These are phyloP conservation scores for Balaeniceps rex DNA, from an alignment of 2,113 vertebrate species.

Conservation along the genomic window DNA sequence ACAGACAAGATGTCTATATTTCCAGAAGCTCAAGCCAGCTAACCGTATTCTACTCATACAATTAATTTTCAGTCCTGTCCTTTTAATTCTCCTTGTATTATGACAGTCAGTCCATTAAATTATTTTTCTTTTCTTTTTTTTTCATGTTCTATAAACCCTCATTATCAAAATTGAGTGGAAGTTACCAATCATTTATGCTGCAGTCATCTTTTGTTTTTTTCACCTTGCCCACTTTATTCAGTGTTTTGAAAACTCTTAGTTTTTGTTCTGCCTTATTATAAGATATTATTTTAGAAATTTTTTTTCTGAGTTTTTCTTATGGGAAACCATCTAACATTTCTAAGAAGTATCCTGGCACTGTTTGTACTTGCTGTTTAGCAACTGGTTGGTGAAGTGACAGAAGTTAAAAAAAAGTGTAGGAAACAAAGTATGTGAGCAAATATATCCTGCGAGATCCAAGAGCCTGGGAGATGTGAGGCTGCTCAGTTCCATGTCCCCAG, in stretches of 20 bases:
- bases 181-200: background rate
- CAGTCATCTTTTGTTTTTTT: background rate
- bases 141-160: background rate
- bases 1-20: background rate
- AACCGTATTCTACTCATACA: background rate
- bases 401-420: background rate
- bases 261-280: background rate
- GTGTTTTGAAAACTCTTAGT: background rate
- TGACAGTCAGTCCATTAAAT: background rate
- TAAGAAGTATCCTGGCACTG: background rate
- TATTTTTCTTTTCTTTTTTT: background rate
- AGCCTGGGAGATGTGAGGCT: background rate
- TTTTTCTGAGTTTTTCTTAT: background rate
- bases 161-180: background rate
- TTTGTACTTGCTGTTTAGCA: background rate
- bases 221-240: background rate
- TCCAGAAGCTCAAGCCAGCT: background rate
- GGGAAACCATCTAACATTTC: background rate
- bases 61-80: background rate
- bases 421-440: background rate
- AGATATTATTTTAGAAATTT: background rate
- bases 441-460: background rate
- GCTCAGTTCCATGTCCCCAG: fast-evolving
- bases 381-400: background rate
- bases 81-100: background rate